Evolutionary conservation across 2,888 invertebrate species (phyloP).

Genomic region (Drepana falcataria): DNA sequence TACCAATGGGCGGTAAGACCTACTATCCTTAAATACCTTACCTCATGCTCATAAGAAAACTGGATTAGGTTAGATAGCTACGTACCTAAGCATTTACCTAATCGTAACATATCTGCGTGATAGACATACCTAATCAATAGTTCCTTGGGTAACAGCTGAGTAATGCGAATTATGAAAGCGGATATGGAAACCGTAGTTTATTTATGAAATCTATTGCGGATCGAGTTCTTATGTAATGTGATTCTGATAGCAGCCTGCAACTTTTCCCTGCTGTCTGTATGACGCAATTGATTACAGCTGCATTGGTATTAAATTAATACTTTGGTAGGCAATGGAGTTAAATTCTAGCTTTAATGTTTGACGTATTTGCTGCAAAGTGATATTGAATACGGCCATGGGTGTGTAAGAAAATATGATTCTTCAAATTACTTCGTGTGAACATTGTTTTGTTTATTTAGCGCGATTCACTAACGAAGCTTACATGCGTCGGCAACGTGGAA

Average conservation of each 20-base stretch:
- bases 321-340: neutral
- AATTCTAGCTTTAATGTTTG: neutral
- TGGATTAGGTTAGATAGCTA: too few species aligned
- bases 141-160: slow-evolving; percentile 30
- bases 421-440: neutral
- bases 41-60: too few species aligned
- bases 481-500: neutral
- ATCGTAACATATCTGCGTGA: slow-evolving; percentile 29
- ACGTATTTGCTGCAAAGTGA: neutral
- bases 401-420: neutral
- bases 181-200: slow-evolving; percentile 29
- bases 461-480: neutral
- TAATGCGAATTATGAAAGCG: slow-evolving; percentile 34
- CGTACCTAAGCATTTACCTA: slow-evolving; percentile 13
- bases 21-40: slow-evolving; percentile 25
- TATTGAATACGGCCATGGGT: neutral
- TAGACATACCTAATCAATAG: slow-evolving; percentile 24
- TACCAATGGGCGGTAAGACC: slow-evolving; percentile 82
- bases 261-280: slow-evolving; percentile 4
- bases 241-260: slow-evolving; percentile 8
- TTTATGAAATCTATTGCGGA: slow-evolving; percentile 31
- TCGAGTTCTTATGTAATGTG: slow-evolving; percentile 28
- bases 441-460: neutral
- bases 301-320: slow-evolving; percentile 1
- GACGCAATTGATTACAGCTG: slow-evolving; percentile 1